Evolutionary conservation across 2,888 invertebrate genomes (phyloP).

Genomic region (Trimorus sp.): DNA sequence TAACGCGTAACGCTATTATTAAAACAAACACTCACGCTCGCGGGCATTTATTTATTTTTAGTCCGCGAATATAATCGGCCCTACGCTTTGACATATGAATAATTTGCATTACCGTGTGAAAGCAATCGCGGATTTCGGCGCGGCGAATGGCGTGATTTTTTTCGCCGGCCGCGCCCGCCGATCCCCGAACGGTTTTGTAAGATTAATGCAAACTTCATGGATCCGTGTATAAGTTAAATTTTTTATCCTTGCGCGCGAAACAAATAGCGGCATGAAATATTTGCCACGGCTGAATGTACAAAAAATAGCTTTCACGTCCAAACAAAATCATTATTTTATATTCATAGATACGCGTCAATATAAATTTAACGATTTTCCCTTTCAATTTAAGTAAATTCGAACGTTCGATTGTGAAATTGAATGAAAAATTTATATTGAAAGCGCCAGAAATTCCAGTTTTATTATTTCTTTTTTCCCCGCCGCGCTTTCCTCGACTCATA

Average conservation of each 20-base stretch:
- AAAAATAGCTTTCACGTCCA: slow-evolving; percentile 58
- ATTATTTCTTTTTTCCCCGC: slow-evolving; percentile 28
- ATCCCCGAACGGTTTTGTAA: slow-evolving; percentile 45
- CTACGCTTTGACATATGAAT: slow-evolving; percentile 13
- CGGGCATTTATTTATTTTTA: slow-evolving; percentile 26
- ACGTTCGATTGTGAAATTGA: slow-evolving; percentile 59
- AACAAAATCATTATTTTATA: slow-evolving; percentile 64
- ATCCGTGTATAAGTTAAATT: slow-evolving; percentile 58
- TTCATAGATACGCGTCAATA: slow-evolving; percentile 62
- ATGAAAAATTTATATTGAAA: slow-evolving; percentile 61
- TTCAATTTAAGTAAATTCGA: slow-evolving; percentile 64
- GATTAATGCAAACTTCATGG: slow-evolving; percentile 58
- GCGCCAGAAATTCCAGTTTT: slow-evolving; percentile 49
- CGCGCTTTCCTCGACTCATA: slow-evolving; percentile 30
- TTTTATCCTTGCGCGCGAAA: slow-evolving; percentile 47
- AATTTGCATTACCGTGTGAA: slow-evolving; percentile 33
- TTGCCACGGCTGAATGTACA: slow-evolving; percentile 50
- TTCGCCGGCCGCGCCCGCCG: neutral
- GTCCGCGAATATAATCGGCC: slow-evolving; percentile 14
- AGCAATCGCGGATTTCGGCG: slow-evolving; percentile 23
- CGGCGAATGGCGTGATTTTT: neutral
- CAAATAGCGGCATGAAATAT: slow-evolving; percentile 58
- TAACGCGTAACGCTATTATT: neutral
- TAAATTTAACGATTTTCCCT: slow-evolving; percentile 64
- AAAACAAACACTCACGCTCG: no score